phyloP scores from a whole-genome alignment of 2,797 vertebrate species.

The Helarctos malayanus region DNA sequence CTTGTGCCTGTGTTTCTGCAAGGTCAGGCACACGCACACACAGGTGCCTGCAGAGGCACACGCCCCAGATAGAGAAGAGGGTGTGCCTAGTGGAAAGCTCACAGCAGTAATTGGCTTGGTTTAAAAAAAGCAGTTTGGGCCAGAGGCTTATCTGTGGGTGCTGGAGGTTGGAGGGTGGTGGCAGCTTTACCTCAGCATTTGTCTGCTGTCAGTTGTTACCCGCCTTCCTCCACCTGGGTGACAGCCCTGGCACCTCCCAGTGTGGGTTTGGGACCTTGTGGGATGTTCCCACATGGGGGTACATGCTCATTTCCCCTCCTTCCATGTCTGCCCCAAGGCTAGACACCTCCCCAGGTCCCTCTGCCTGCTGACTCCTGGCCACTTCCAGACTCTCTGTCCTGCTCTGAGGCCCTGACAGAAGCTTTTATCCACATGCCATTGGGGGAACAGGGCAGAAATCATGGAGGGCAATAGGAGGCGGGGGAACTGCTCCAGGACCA shows the following conservation, averaged over 20 bases:
- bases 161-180: not conserved
- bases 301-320: not conserved
- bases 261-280: not conserved
- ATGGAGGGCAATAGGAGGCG: not conserved
- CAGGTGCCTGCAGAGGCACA: no score
- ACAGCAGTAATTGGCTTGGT: not conserved
- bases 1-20: not conserved
- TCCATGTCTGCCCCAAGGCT: not conserved
- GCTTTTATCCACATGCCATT: not conserved
- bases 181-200: not conserved
- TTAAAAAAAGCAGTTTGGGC: not conserved
- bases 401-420: not conserved
- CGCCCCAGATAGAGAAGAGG: rapidly evolving
- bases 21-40: not conserved
- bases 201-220: not conserved
- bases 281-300: rapidly evolving
- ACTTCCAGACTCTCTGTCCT: not conserved
- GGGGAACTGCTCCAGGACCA: not conserved
- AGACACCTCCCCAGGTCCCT: not conserved
- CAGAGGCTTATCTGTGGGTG: not conserved
- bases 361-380: not conserved
- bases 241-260: not conserved
- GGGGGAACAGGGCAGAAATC: not conserved
- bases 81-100: not conserved
- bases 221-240: not conserved